Evolutionary conservation across 2,113 vertebrate species (phyloP).

Genomic region (Glaucomys volans): DNA sequence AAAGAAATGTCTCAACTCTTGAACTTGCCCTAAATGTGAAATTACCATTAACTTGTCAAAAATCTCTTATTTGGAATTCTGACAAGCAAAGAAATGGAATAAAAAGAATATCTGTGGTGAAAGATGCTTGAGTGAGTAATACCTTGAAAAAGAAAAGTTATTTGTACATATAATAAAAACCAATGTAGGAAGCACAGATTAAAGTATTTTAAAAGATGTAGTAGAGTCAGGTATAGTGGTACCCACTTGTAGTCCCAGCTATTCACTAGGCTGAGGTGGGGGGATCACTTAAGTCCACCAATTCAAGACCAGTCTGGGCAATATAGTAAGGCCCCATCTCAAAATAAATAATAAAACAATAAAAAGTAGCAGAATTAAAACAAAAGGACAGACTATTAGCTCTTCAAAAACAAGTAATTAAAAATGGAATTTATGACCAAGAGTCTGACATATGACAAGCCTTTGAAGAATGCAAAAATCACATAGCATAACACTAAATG

Average conservation of each 20-base stretch:
- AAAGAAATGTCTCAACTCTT: slow-evolving; percentile 5
- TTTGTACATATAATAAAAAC: slow-evolving; percentile 24
- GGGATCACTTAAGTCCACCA: background rate
- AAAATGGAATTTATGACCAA: slow-evolving; percentile 24
- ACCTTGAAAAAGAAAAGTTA: slow-evolving; percentile 51
- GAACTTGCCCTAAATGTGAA: slow-evolving; percentile 45
- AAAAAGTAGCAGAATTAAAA: background rate
- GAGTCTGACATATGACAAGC: background rate
- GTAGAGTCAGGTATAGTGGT: background rate
- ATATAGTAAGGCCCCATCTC: background rate
- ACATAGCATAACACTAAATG: background rate
- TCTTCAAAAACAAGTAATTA: slow-evolving; percentile 52
- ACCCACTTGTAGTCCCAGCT: background rate
- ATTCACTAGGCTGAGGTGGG: background rate
- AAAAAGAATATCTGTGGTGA: background rate
- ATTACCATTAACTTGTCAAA: slow-evolving; percentile 40
- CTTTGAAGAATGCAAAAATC: slow-evolving; percentile 48
- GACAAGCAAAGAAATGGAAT: slow-evolving; percentile 14
- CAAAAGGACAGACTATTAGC: slow-evolving; percentile 15
- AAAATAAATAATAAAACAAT: background rate
- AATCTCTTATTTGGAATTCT: slow-evolving; percentile 32
- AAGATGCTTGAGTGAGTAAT: slow-evolving; percentile 43
- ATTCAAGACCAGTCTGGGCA: background rate
- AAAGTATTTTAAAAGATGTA: background rate
- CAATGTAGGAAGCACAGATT: background rate